A percentile compares a stretch with the other conserved stretches of the same genome.
Evolutionary conservation across 2,797 vertebrate genomes (phyloP).

Genomic region (Uromys caudimaculatus): DNA sequence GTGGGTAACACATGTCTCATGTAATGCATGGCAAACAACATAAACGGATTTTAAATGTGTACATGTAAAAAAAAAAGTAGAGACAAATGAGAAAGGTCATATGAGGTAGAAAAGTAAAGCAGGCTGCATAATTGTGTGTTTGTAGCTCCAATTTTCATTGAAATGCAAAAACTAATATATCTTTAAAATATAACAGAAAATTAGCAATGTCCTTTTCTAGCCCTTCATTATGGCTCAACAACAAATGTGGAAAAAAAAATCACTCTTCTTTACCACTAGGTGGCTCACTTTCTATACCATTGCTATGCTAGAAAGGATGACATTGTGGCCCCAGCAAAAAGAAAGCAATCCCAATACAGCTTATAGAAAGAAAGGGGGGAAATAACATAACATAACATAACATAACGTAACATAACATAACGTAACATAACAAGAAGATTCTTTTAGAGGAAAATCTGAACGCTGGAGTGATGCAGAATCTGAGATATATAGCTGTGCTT

Average conservation of each 20-base stretch:
- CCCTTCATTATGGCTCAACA: neutral
- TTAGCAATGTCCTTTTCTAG: neutral
- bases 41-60: neutral
- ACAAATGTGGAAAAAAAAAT: neutral
- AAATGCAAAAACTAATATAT: neutral
- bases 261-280: constrained; percentile 79
- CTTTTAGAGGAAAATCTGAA: constrained; percentile 14
- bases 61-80: neutral
- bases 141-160: neutral
- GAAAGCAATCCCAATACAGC: neutral
- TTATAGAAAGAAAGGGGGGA: neutral
- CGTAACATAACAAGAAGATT: neutral
- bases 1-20: neutral
- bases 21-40: neutral
- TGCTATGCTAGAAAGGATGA: constrained; percentile 10
- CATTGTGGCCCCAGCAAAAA: constrained; percentile 1
- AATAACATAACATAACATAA: neutral
- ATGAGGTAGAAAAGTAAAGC: neutral
- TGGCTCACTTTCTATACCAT: constrained; percentile 83
- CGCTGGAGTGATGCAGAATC: neutral
- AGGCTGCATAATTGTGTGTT: neutral
- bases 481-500: neutral
- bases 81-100: neutral
- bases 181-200: neutral
- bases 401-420: neutral